Evolutionary conservation across 2,113 vertebrate species (phyloP).

Genomic region (Tylochromis polylepis): DNA sequence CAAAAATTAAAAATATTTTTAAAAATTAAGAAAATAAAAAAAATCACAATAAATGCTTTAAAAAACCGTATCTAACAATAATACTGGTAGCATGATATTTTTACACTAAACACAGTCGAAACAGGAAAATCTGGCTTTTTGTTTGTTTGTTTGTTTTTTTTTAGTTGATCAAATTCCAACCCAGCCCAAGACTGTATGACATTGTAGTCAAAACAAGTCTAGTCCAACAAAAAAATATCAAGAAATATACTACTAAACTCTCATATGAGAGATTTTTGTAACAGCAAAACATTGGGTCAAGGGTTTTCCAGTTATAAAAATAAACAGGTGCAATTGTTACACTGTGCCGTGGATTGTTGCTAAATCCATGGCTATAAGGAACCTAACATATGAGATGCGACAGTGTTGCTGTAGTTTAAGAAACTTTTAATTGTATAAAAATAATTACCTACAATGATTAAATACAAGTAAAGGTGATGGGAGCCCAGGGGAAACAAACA

Average conservation of each 20-base stretch:
- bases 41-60: not conserved
- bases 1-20: not conserved
- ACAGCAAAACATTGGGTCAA: not conserved
- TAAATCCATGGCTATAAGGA: not conserved
- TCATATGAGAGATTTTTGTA: not conserved
- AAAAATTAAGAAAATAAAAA: not conserved
- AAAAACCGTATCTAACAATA: not conserved
- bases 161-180: not conserved
- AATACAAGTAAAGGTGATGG: not conserved
- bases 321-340: not conserved
- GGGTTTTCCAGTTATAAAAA: not conserved
- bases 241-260: not conserved
- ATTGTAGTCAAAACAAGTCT: not conserved
- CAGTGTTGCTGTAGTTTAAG: no score
- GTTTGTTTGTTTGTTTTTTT: not conserved
- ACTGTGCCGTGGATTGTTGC: not conserved
- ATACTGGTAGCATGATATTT: not conserved
- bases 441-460: not conserved
- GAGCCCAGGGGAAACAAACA: not conserved
- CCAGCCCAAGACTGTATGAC: not conserved
- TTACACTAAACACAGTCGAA: not conserved
- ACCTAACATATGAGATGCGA: not conserved
- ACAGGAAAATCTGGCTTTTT: not conserved
- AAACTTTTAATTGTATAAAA: no score
- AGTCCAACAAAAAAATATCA: not conserved